phyloP scores from a whole-genome alignment of 2,113 vertebrate genomes.

The Argyrosomus japonicus region DNA sequence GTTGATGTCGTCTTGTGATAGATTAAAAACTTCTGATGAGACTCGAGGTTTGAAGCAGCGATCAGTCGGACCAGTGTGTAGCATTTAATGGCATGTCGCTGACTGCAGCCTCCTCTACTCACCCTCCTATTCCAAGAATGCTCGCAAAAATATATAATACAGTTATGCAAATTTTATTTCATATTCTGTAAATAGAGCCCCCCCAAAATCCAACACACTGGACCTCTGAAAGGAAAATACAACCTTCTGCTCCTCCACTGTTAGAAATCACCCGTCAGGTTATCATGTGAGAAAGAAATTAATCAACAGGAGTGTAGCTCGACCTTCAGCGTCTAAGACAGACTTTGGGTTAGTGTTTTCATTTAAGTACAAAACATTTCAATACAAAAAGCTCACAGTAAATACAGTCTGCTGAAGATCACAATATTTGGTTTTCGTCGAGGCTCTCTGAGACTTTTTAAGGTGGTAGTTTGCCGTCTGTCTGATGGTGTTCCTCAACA shows the following conservation, averaged over 20 bases:
- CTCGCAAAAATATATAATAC: no score
- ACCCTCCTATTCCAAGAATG: no score
- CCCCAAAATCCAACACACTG: no score
- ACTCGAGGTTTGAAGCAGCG: neutral
- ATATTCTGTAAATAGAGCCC: no score
- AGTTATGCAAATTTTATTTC: no score
- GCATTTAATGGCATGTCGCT: no score
- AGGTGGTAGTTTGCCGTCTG: neutral
- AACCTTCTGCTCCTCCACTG: neutral
- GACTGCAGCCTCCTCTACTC: no score
- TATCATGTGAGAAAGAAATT: neutral
- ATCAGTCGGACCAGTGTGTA: neutral
- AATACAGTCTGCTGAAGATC: slow-evolving; percentile 2
- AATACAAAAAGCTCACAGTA: neutral
- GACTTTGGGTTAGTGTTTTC: neutral
- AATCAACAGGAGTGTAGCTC: neutral
- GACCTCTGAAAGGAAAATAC: no score
- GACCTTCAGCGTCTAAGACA: neutral
- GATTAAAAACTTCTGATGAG: neutral
- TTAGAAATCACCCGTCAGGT: neutral
- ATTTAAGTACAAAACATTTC: neutral
- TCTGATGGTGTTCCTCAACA: neutral
- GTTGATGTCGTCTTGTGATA: neutral
- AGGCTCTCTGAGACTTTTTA: neutral
- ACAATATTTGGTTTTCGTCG: neutral